A percentile compares a stretch with the other conserved stretches of the same genome.
These are phyloP conservation scores for Vireo griseus DNA, from an alignment of 2,797 vertebrate species.

Conservation along the genomic window DNA sequence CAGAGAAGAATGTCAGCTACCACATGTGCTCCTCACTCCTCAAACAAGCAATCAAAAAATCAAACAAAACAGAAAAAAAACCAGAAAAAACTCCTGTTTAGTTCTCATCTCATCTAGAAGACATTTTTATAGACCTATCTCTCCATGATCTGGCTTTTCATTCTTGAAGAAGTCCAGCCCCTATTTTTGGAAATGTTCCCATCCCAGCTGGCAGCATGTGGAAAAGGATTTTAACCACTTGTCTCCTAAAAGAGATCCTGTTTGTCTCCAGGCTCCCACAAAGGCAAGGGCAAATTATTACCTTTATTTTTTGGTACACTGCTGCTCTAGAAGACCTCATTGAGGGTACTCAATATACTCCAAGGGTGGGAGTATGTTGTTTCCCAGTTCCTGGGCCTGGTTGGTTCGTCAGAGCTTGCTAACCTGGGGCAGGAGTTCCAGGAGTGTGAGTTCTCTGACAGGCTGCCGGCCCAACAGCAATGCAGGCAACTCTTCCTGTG, in stretches of 20 bases:
- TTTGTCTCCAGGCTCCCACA: not conserved
- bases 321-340: not conserved
- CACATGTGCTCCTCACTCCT: not conserved
- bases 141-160: not conserved
- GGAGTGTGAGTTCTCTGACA: not conserved
- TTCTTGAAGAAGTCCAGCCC: not conserved
- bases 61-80: not conserved
- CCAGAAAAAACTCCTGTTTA: not conserved
- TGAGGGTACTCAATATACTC: not conserved
- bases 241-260: not conserved
- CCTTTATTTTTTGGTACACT: not conserved
- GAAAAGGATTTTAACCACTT: not conserved
- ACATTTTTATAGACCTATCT: not conserved
- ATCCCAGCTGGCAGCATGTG: not conserved
- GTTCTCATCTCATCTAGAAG: not conserved
- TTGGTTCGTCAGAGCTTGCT: not conserved
- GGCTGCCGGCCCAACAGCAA: not conserved
- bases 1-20: not conserved
- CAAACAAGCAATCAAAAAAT: not conserved
- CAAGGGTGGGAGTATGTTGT: not conserved
- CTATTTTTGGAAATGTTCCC: not conserved
- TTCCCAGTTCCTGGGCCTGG: not conserved
- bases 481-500: rapidly evolving
- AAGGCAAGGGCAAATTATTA: not conserved
- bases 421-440: not conserved